Conservation (phyloP, 2,113 vertebrate species). For the Neogale vison region DNA sequence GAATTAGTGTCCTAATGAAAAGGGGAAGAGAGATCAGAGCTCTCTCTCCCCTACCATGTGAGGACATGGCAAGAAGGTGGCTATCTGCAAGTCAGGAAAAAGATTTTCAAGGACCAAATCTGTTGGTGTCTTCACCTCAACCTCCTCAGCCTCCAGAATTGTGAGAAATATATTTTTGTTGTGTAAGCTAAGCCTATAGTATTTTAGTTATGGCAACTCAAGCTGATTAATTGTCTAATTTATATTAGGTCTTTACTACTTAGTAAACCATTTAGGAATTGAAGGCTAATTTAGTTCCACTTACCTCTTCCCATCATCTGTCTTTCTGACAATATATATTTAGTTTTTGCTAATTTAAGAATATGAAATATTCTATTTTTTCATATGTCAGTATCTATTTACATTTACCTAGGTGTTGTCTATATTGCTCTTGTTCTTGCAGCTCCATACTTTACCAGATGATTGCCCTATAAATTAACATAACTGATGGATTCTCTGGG, state of each 20-base stretch:
- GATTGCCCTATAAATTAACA: neutral
- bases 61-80: neutral
- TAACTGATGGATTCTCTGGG: neutral
- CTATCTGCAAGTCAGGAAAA: neutral
- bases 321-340: neutral
- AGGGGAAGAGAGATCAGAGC: neutral
- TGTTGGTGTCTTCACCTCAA: neutral
- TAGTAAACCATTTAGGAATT: neutral
- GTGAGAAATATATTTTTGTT: neutral
- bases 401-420: neutral
- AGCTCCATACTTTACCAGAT: neutral
- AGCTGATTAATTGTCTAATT: neutral
- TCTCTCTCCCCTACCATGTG: neutral
- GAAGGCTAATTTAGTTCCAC: neutral
- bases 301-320: neutral
- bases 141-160: neutral
- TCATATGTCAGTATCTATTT: neutral
- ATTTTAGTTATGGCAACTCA: neutral
- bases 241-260: neutral
- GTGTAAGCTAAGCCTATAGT: neutral
- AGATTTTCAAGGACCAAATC: neutral
- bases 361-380: neutral
- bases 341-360: neutral
- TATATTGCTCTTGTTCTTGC: neutral
- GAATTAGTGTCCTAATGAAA: neutral